These are phyloP conservation scores for Philhelius pedissequus DNA, from an alignment of 2,888 invertebrate genomes.

Conservation along the genomic window DNA sequence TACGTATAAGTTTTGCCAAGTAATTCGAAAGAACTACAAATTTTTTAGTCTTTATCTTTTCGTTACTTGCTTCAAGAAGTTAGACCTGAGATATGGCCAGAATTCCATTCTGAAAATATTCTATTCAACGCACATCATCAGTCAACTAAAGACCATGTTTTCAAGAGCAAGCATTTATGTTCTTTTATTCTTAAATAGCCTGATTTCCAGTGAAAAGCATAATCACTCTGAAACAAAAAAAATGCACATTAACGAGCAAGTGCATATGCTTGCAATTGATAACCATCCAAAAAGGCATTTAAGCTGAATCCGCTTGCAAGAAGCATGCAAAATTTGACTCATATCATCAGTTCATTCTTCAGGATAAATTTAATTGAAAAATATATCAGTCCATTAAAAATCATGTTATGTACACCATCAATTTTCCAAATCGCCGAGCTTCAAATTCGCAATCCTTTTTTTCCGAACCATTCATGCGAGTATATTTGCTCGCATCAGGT, in stretches of 20 bases:
- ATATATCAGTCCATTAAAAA: slow-evolving; percentile 37
- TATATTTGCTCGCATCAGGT: not conserved
- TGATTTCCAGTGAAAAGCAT: not conserved
- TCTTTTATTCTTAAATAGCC: not conserved
- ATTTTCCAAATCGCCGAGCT: slow-evolving; percentile 18
- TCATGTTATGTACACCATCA: not conserved
- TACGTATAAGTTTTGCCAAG: no score
- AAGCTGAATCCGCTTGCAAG: not conserved
- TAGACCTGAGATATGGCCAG: no score
- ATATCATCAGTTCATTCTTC: not conserved
- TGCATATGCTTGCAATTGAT: not conserved
- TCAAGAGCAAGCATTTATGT: not conserved
- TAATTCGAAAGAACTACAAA: no score
- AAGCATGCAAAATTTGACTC: not conserved
- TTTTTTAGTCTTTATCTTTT: no score
- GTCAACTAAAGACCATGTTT: not conserved
- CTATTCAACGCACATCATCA: no score
- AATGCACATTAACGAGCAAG: not conserved
- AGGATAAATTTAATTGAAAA: slow-evolving; percentile 26
- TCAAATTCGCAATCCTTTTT: slow-evolving; percentile 46
- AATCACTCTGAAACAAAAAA: not conserved
- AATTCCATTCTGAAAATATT: no score
- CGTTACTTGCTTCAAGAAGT: no score
- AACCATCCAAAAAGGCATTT: slow-evolving; percentile 13
- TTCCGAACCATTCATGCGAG: slow-evolving; percentile 44